Evolutionary conservation across 2,797 vertebrate species (phyloP), one percentile per base, ranked within the genome.

Genomic region (Cirrhinus molitorella): DNA sequence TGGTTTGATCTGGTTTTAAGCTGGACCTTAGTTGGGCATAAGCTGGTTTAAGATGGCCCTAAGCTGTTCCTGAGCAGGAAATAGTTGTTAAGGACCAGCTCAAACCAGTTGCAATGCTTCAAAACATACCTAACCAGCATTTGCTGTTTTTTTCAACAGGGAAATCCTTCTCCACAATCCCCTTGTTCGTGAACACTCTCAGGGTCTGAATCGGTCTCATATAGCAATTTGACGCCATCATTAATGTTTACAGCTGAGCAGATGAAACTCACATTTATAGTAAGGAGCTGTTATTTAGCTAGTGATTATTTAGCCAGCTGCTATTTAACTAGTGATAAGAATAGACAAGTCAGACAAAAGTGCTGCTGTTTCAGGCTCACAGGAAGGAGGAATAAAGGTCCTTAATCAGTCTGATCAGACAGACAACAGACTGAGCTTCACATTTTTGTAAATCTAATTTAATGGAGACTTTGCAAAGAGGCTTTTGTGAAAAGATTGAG

Each of bases 391-490:
- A 66, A 37, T 10, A 37, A 16, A 66, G 9, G 17, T 66, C 63
- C 31, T 28, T 65, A 34, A 65, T 65, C 61, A 34, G 31, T 37
- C 63, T 66, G 63, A 34, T 66, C 17, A 37, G n/a, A n/a, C n/a
- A n/a, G n/a, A n/a, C 12, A 34, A 66, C 31, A 63, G 17, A 66
- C 21, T 59, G 63, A 21, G 63, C 31, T 66, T 10, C 28, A 67
- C 66, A 68, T 68, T 68, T 23, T 16, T 23, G 12, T 45, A 70
- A 68, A 68, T 68, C 66, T 23, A 13, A 68, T 68, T 68, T 43
- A 45, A 45, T 37, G 31, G 63, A 45, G n/a, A 40, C 3, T 45
- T 70, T 45, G 67, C 67, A 8, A 45, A 45, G 40, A 70, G 6
- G n/a, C 67, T 45, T 70, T 70, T 45, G 19, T 40, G 17, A 13